Evolutionary conservation across 2,797 vertebrate species (phyloP), one percentile per base, ranked within the genome.

Genomic region (Myotis vivesi): DNA sequence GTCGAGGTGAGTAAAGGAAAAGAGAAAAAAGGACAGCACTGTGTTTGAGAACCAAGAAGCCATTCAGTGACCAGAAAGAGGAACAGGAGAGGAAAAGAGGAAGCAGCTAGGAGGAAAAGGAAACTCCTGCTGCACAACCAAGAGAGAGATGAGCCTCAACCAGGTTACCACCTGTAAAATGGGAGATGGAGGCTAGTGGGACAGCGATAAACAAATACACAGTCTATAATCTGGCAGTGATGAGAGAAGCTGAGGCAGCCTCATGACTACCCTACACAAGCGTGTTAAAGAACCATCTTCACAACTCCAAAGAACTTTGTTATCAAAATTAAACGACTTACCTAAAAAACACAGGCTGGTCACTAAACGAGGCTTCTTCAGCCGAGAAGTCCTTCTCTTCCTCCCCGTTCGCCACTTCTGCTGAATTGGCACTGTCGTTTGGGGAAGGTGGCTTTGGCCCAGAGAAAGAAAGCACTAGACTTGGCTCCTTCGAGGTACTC

Each of bases 321-420:
- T 68, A 62, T 0, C 1, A 23, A 96, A 68, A 8, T 49, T 87
- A 59, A 49, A 25, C 6, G 46, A 64, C 81, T 69, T 95, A 99
- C 99, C 99, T 99, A 98, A 99, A 99, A 98, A 99, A 99, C 85
- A 99, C 98, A 3, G 99, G 99, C 92, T 99, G 99, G 97, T 99
- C 99, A 12, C 98, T 98, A 93, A 99, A 99, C 0, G 98, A 98
- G 0, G 97, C 46, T 0, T 91, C 95, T 68, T 98, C 97, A 33
- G 96, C 91, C 51, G 98, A 94, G 53, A 98, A 96, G 81, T 98
- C 76, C 46, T 94, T 71, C 25, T 92, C 95, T 51, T 98, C 98
- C 7, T 97, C 95, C 69, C 96, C 97, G 64, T 97, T 95, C 28
- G 98, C 97, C 25, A 97, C 94, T 59, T 98, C 98, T 77, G 96